Evolutionary conservation across 1,140 invertebrate species (phyloP), one percentile per base, ranked within the genome.

Genomic region (Zelostemma sp.): DNA sequence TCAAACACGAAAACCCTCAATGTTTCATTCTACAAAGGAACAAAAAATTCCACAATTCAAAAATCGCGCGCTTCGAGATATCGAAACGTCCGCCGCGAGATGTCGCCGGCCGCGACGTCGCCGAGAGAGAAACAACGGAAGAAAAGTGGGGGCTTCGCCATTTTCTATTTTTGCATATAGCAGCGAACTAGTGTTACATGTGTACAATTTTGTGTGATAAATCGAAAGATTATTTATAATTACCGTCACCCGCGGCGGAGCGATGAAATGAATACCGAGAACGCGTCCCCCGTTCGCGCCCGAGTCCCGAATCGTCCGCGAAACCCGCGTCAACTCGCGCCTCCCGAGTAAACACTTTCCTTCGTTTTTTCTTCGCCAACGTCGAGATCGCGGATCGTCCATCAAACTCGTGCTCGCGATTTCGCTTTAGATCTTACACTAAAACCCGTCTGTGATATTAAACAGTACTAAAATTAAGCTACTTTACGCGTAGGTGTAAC

Each of bases 101-200:
- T n/a, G n/a, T n/a, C n/a, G n/a, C n/a, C n/a, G n/a, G n/a, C n/a
- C n/a, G n/a, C n/a, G n/a, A n/a, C n/a, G n/a, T n/a, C n/a, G n/a
- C n/a, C 16, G 45, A 47, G 45, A 11, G 18, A 18, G 45, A 47
- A 47, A 49, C 47, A 50, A 50, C 25, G 48, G 48, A 14, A 4
- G 15, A 35, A 76, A 78, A 73, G 28, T 2, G 48, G 76, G 78
- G 73, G 75, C 63, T 73, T 67, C 78, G 79, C 79, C 78, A 81
- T 81, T 81, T 81, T 81, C 76, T 80, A 81, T 81, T 81, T 81
- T 81, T 81, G 78, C 78, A 80, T 3, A 28, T 80, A 79, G 77
- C 75, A 79, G 71, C 71, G 75, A 74, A 75, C 63, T 73, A 77
- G 72, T 76, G 74, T 78, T 73, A 65, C 73, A 73, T 73, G 69